Base-by-base conservation (phyloP, 1,140 invertebrate genomes). In the Mizuhopecten yessoensis region DNA sequence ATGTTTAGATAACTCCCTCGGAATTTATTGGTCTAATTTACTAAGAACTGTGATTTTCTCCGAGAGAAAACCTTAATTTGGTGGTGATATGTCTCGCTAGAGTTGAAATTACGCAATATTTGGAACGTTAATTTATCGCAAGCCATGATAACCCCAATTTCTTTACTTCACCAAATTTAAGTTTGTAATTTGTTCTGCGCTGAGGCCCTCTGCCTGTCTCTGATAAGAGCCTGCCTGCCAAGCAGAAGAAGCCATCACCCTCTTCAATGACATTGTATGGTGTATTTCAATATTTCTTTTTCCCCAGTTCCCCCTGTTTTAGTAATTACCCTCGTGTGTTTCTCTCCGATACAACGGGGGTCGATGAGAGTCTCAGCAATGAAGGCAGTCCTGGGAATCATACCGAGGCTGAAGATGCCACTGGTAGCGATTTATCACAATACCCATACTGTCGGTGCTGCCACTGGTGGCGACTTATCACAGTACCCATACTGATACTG, bases 61-160 rank as follows among this genome's bases (percentile, higher is more conserved):
- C 57, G 1, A n/a, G 57, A 75, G 57, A 75, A 75, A 75, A 75
- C 57, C 57, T 75, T 75, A 75, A 75, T 75, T 75, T 75, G 57
- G 57, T 75, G 57, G 57, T n/a, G 57, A 75, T 75, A 75, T 75
- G n/a, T 75, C 57, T 75, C 57, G 57, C 57, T 75, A 75, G 57
- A 75, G 23, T 75, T 75, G 57, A 29, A 75, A 75, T 75, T 75
- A 75, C 57, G 57, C 57, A 75, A 75, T 75, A 75, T 75, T 75
- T 75, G 57, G 57, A 75, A 75, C 57, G 57, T 75, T 75, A 75
- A 75, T 75, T 75, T 75, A 75, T 75, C 57, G 57, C 57, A 75
- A 75, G 57, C 57, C 57, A 75, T 75, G 57, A 75, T 75, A 75
- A 75, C 57, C 57, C 57, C 57, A 75, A 75, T 75, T 75, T 75